A percentile compares a stretch with the other conserved stretches of the same genome.
These are phyloP conservation scores for Plecturocebus donacophilus DNA, from an alignment of 2,113 vertebrate species.

Conservation along the genomic window DNA sequence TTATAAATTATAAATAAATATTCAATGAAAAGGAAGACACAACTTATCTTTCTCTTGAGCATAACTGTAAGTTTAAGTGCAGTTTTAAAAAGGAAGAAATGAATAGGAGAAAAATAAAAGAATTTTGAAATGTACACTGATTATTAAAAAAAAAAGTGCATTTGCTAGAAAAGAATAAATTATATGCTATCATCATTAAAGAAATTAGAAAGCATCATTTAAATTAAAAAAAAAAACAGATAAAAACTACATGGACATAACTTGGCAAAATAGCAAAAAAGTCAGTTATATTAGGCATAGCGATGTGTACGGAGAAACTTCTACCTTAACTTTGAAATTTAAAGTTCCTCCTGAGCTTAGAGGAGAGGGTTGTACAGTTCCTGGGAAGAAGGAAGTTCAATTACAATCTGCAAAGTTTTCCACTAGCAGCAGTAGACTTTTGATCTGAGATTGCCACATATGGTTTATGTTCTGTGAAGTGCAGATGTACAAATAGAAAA, in stretches of 20 bases:
- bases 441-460: constrained; percentile 31
- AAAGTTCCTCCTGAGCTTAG: background rate
- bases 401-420: constrained; percentile 40
- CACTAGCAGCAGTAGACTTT: constrained; percentile 32
- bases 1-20: background rate
- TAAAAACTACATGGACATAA: background rate
- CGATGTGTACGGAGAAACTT: background rate
- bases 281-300: background rate
- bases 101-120: background rate
- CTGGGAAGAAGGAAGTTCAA: constrained; percentile 27
- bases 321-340: background rate
- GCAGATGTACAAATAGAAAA: constrained; percentile 8
- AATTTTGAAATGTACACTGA: background rate
- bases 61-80: background rate
- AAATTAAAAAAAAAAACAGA: background rate
- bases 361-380: background rate
- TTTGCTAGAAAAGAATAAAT: background rate
- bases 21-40: background rate
- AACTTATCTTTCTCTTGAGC: background rate
- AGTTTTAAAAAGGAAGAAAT: background rate
- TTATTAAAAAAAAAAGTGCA: background rate
- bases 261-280: background rate
- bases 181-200: background rate
- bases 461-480: constrained; percentile 21
- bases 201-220: background rate